A percentile compares a stretch with the other conserved stretches of the same genome.
Evolutionary conservation across 2,888 invertebrate species (phyloP).

Genomic region (Limnephilus marmoratus): DNA sequence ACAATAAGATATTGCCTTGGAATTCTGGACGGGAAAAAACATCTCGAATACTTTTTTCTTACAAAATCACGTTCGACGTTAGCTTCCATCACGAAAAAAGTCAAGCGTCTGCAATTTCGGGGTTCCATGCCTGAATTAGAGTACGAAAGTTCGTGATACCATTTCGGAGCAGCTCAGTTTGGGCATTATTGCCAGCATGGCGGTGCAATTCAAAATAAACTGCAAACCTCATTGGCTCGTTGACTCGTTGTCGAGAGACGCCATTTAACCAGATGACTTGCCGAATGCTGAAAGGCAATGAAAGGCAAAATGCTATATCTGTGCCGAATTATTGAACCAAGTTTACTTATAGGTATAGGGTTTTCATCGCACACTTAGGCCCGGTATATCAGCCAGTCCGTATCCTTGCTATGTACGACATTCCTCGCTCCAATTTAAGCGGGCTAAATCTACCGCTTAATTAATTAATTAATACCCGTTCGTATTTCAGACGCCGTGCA

Average conservation of each 20-base stretch:
- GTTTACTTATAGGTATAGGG: not conserved
- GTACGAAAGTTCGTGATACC: not conserved
- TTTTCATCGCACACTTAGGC: not conserved
- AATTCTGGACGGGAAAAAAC: not conserved
- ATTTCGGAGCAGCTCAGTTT: not conserved
- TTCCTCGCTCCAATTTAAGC: too few species aligned
- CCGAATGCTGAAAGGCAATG: not conserved
- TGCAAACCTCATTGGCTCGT: not conserved
- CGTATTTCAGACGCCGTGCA: too few species aligned
- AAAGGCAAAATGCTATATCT: not conserved
- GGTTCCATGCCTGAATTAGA: not conserved
- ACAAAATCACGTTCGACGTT: not conserved
- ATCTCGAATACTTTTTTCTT: too few species aligned
- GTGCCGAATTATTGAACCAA: not conserved
- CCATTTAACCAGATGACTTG: not conserved
- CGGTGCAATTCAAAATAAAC: not conserved
- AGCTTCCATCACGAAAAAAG: not conserved
- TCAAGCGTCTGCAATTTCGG: not conserved
- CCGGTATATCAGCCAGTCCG: too few species aligned
- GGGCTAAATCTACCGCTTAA: too few species aligned
- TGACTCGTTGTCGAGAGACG: not conserved
- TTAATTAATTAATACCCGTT: too few species aligned
- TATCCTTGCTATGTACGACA: too few species aligned
- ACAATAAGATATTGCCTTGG: not conserved
- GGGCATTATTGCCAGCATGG: not conserved